A percentile compares a stretch with the other conserved stretches of the same genome.
phyloP scores from a whole-genome alignment of 2,797 vertebrate genomes.

The Sebastes cheni region DNA sequence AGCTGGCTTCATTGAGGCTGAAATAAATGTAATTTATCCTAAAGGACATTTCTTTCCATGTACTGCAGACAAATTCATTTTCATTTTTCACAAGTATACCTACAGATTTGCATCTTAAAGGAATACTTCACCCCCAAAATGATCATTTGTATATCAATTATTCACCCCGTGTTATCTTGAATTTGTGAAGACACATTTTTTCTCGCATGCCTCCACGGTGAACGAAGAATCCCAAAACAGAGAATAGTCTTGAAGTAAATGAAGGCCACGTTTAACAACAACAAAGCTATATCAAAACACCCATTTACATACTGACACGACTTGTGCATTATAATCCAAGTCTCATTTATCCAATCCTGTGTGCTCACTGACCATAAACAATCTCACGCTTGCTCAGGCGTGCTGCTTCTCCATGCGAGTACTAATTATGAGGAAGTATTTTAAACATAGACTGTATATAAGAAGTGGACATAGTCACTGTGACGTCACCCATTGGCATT shows the following conservation, averaged over 20 bases:
- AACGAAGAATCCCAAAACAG: neutral
- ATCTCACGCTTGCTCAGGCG: neutral
- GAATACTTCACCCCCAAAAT: neutral
- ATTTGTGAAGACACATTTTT: neutral
- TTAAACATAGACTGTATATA: too few species aligned
- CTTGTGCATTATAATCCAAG: neutral
- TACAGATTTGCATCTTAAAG: slow-evolving; percentile 19
- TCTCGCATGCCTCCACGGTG: neutral
- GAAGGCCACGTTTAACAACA: neutral
- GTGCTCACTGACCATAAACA: neutral
- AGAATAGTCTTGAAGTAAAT: neutral
- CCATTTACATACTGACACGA: neutral
- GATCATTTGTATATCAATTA: neutral
- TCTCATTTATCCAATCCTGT: too few species aligned
- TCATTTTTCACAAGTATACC: neutral
- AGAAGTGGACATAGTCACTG: too few species aligned
- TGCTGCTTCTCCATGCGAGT: too few species aligned
- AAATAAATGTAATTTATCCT: slow-evolving; percentile 41
- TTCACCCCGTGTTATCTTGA: neutral
- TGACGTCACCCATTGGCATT: too few species aligned
- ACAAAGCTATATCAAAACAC: neutral
- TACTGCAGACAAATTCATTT: slow-evolving; percentile 5
- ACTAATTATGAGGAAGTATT: too few species aligned
- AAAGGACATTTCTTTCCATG: slow-evolving; percentile 10
- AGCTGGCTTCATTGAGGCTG: slow-evolving; percentile 17